Conservation (phyloP, 2,113 vertebrate genomes). For the Rhinichthys klamathensis region DNA sequence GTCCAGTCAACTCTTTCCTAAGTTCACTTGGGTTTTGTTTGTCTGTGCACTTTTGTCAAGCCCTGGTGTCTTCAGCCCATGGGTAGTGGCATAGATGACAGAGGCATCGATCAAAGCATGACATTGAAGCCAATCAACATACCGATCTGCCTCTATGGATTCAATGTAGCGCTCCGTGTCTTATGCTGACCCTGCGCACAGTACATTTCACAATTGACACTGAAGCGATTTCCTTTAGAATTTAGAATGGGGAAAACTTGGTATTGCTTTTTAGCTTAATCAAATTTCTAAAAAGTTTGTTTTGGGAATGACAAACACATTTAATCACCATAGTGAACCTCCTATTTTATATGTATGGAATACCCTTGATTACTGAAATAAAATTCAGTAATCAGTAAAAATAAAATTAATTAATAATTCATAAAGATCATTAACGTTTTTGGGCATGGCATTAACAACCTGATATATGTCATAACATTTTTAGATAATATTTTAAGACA, state of each 20-base stretch:
- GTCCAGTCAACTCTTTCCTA: constrained; percentile 53
- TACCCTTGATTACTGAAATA: not conserved
- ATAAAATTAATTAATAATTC: no score
- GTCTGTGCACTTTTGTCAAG: constrained; percentile 55
- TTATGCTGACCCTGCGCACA: constrained; percentile 45
- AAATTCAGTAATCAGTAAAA: no score
- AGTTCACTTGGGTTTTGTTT: constrained; percentile 56
- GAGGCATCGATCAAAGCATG: constrained; percentile 56
- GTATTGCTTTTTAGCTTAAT: not conserved
- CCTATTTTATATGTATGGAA: not conserved
- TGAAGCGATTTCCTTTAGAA: constrained; percentile 29
- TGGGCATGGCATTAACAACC: no score
- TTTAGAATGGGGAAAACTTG: not conserved
- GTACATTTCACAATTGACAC: constrained; percentile 31
- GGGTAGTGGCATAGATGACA: constrained; percentile 53
- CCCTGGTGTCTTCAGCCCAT: constrained; percentile 35
- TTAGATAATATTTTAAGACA: no score
- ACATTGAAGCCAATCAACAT: constrained; percentile 50
- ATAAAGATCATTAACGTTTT: no score
- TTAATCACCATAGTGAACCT: not conserved
- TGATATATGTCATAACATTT: no score
- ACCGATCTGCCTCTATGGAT: constrained; percentile 56
- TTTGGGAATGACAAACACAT: not conserved
- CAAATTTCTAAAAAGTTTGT: not conserved
- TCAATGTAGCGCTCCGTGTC: constrained; percentile 38